Conservation (phyloP, 2,888 invertebrate genomes). For the Perizoma affinitatum region DNA sequence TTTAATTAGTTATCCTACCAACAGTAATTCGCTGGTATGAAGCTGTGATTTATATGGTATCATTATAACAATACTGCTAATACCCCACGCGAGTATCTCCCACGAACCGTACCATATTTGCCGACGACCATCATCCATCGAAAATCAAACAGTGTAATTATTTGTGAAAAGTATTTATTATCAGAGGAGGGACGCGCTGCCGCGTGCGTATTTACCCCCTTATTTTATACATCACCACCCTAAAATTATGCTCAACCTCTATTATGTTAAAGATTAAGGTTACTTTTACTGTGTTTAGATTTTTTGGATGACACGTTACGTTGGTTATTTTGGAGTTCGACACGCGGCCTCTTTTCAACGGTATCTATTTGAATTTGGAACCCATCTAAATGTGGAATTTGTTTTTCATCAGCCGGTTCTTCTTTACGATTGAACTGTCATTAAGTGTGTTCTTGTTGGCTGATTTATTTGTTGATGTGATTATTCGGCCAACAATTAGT, state of each 20-base stretch:
- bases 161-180: conserved; percentile 82
- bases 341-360: conserved; percentile 78
- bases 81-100: conserved; percentile 50
- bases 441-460: conserved; percentile 63
- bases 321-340: conserved; percentile 53
- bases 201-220: conserved; percentile 56
- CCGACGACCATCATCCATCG: conserved; percentile 78
- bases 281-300: conserved; percentile 22
- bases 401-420: conserved; percentile 76
- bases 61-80: conserved; percentile 9
- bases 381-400: conserved; percentile 73
- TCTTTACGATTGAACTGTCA: conserved; percentile 73
- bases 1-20: too few species aligned
- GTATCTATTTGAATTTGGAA: conserved; percentile 81
- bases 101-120: conserved; percentile 70
- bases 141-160: conserved; percentile 82
- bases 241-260: conserved; percentile 21
- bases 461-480: conserved; percentile 73
- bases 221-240: conserved; percentile 6
- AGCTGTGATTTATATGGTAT: conserved; percentile 3
- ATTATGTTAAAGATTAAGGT: conserved; percentile 11
- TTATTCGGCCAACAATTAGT: conserved; percentile 63
- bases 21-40: too few species aligned
- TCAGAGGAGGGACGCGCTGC: conserved; percentile 71
- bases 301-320: conserved; percentile 25